These are phyloP conservation scores for Acanthis flammea DNA, from an alignment of 2,797 vertebrate genomes.

Conservation along the genomic window DNA sequence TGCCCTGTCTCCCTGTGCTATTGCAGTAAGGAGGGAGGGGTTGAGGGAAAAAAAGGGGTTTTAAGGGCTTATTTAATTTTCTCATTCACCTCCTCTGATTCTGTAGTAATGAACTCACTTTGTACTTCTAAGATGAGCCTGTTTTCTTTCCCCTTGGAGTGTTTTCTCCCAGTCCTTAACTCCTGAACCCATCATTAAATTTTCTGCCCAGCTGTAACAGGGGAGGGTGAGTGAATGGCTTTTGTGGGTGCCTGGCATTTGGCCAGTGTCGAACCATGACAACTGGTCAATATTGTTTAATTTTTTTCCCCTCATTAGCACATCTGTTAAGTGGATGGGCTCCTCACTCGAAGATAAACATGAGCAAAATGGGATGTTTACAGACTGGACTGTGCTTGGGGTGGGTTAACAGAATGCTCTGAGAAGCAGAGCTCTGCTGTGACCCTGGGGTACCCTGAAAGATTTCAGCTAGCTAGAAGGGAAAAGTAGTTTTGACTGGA, in stretches of 20 bases:
- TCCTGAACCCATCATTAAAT: neutral
- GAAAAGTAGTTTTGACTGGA: neutral
- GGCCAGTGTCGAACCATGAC: neutral
- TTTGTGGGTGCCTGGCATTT: neutral
- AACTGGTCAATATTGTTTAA: neutral
- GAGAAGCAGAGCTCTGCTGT: neutral
- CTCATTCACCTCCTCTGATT: neutral
- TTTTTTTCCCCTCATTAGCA: neutral
- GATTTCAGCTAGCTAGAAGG: neutral
- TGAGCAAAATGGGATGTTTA: neutral
- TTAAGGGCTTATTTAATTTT: neutral
- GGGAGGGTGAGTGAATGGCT: neutral
- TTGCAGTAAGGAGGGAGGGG: rapidly evolving
- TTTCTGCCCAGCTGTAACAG: neutral
- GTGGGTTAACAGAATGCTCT: neutral
- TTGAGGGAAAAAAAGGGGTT: neutral
- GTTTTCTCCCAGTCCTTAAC: neutral
- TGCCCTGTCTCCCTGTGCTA: rapidly evolving
- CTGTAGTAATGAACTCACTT: neutral
- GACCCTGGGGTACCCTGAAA: neutral
- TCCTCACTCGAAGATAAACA: neutral
- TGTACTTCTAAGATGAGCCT: neutral
- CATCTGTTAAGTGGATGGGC: neutral
- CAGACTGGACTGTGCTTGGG: neutral
- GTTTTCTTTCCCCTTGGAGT: neutral